Conservation (phyloP, 2,888 invertebrate species). For the Eurytoma adleriae region DNA sequence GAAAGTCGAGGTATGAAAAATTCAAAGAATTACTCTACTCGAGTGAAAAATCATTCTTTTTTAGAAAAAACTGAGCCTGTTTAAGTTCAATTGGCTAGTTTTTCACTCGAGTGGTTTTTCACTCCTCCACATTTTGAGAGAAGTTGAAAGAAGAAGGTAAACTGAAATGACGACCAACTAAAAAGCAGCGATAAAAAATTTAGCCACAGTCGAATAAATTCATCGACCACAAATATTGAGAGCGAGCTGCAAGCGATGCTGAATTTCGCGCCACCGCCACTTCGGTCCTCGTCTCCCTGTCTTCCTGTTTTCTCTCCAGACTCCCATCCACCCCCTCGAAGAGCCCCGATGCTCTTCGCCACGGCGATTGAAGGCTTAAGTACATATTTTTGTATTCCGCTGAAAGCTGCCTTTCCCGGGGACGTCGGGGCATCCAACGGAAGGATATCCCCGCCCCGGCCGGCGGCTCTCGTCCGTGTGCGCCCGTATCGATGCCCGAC, state of each 20-base stretch:
- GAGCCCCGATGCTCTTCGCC: conserved; percentile 15
- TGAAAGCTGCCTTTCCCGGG: conserved; percentile 7
- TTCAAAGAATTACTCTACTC: too few species aligned
- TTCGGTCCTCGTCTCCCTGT: not conserved
- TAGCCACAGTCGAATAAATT: too few species aligned
- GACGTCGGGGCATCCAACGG: not conserved
- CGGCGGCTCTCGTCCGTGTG: too few species aligned
- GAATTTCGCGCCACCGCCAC: not conserved
- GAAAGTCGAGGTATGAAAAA: too few species aligned
- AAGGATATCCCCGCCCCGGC: conserved; percentile 6
- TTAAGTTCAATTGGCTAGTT: too few species aligned
- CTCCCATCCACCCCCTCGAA: conserved; percentile 46
- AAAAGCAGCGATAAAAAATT: too few species aligned
- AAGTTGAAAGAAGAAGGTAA: too few species aligned
- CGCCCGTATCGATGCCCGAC: not conserved
- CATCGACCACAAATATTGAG: not conserved
- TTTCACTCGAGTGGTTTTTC: too few species aligned
- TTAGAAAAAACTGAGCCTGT: too few species aligned
- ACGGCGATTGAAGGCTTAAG: conserved; percentile 66
- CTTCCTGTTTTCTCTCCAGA: conserved; percentile 5
- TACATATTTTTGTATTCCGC: conserved; percentile 64
- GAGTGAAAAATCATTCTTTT: too few species aligned
- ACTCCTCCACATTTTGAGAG: too few species aligned
- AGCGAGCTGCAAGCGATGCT: not conserved
- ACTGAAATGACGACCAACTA: too few species aligned